These are phyloP conservation scores for Calameuta filiformis DNA, from an alignment of 2,888 invertebrate species.

Conservation along the genomic window DNA sequence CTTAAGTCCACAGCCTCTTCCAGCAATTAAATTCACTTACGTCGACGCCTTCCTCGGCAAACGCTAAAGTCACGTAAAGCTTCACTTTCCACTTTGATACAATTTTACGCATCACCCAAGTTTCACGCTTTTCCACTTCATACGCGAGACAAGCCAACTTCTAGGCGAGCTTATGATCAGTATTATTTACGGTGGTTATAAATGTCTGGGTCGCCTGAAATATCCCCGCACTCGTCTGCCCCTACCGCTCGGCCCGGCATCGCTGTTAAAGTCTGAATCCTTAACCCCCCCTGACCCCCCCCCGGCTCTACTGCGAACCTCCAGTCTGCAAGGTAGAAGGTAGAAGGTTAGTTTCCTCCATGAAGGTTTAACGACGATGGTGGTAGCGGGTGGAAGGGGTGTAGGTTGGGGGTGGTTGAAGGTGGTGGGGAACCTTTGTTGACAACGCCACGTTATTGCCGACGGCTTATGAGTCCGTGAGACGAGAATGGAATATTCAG, in stretches of 20 bases:
- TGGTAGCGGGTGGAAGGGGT: neutral
- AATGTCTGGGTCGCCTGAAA: constrained; percentile 45
- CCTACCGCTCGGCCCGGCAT: constrained; percentile 10
- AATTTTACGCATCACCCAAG: neutral
- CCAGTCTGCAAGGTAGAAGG: neutral
- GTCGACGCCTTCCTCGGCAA: neutral
- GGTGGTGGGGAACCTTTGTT: constrained; percentile 45
- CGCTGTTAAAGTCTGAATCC: neutral
- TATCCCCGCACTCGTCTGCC: constrained; percentile 1
- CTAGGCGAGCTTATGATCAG: constrained; percentile 40
- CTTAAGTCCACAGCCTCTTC: neutral
- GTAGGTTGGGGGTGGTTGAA: constrained; percentile 5
- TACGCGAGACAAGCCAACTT: neutral
- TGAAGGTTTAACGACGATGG: constrained; percentile 53
- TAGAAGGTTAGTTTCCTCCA: neutral
- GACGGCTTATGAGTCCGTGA: constrained; percentile 36
- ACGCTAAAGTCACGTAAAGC: neutral
- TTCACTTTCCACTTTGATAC: neutral
- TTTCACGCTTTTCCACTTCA: neutral
- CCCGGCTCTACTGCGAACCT: neutral
- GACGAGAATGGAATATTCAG: constrained; percentile 36
- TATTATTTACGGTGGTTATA: constrained; percentile 60
- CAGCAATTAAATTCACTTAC: neutral
- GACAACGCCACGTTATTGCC: constrained; percentile 48
- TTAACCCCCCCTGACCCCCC: too few relatives aligned